Evolutionary conservation across 1,140 invertebrate species (phyloP), one percentile per base, ranked within the genome.

Genomic region (Sarcophaga peregrina): DNA sequence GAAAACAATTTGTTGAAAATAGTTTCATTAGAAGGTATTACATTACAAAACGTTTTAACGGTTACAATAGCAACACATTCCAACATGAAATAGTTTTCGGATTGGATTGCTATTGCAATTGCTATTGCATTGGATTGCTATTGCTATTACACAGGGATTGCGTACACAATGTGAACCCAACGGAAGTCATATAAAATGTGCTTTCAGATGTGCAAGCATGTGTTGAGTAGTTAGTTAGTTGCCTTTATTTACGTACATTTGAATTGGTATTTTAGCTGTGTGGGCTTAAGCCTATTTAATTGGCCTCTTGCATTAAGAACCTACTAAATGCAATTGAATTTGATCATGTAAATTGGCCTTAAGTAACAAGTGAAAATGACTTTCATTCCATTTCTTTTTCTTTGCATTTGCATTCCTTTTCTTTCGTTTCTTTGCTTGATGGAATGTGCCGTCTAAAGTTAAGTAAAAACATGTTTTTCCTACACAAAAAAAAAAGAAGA

Each of bases 331-430:
- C 80, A 81, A 81, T 81, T 81, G 80, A 81, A 81, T 81, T 81
- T 81, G 80, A 68, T 81, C 80, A 81, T 81, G 80, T 81, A 81
- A 81, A 81, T 81, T 81, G 80, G 54, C 80, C 80, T 72, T 78
- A 78, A 78, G 75, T 20, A 78, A 68, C 62, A 25, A 68, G 62
- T 68, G 17, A 8, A 37, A 68, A 68, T 25, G 62, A 37, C 1
- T 37, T 37, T 4, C 4, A 37, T 37, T 2, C 25, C 25, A 37
- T 37, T 37, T 37, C 25, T 37, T 37, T 4, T 37, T 37, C 25
- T 37, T 37, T 4, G 1, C 25, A 2, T 37, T 37, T 37, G 25
- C 25, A 2, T 37, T 37, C 25, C 25, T 37, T 2, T 37, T 37
- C 25, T 37, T 37, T 37, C 4, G 25, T 37, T 37, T 37, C 25